A percentile compares a stretch with the other conserved stretches of the same genome.
Conservation (phyloP, 2,888 invertebrate genomes). For the Zygothrica quintamaculata region DNA sequence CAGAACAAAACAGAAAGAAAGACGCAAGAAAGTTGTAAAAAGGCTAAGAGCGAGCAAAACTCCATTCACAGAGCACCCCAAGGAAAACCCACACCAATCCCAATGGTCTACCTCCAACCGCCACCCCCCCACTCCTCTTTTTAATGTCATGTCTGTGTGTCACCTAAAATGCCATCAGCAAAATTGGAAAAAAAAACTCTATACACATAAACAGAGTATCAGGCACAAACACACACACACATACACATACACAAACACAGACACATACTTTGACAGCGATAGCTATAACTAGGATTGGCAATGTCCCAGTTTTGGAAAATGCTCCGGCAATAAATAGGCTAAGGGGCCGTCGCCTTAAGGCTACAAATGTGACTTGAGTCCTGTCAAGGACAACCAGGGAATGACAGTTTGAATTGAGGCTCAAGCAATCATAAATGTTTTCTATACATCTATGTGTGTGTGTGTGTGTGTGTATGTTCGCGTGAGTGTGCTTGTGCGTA, state of each 20-base stretch:
- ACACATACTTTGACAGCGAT: slow-evolving; percentile 22
- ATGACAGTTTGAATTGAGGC: slow-evolving; percentile 52
- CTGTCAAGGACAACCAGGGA: slow-evolving; percentile 41
- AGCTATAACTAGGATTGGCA: slow-evolving; percentile 61
- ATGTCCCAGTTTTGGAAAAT: slow-evolving; percentile 48
- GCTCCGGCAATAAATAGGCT: slow-evolving; percentile 48
- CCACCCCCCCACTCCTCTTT: not conserved
- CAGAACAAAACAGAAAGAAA: too few species aligned
- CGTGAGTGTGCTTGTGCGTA: too few species aligned
- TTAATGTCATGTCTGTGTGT: slow-evolving; percentile 32
- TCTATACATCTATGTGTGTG: slow-evolving; percentile 7
- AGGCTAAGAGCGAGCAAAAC: slow-evolving; percentile 34
- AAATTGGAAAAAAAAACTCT: slow-evolving; percentile 73
- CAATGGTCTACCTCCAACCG: not conserved
- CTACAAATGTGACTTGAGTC: slow-evolving; percentile 45
- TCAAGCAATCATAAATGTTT: slow-evolving; percentile 44
- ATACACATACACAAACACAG: slow-evolving; percentile 11
- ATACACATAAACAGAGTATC: slow-evolving; percentile 55
- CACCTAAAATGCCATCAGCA: slow-evolving; percentile 74
- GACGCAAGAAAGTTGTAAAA: slow-evolving; percentile 53
- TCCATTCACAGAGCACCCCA: slow-evolving; percentile 23
- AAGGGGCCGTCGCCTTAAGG: slow-evolving; percentile 45
- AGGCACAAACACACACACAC: slow-evolving; percentile 21
- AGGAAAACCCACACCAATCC: not conserved
- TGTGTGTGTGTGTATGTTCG: not conserved